Evolutionary conservation across 37 sponge, comb jelly and placozoan genomes (phyloP).

Genomic region (Theonella swinhoei): DNA sequence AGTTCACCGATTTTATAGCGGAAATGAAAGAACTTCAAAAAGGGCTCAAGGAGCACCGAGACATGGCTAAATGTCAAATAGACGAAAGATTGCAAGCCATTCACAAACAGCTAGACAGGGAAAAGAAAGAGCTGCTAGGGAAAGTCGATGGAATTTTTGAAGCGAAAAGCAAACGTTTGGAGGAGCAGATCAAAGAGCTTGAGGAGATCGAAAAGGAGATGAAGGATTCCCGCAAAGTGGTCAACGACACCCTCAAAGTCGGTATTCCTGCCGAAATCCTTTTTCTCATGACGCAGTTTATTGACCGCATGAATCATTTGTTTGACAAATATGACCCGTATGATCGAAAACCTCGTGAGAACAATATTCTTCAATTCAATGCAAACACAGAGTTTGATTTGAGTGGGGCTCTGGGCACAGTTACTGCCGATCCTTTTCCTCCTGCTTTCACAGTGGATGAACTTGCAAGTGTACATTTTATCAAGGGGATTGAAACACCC

Average conservation of each 20-base stretch:
- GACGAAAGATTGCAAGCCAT: neutral
- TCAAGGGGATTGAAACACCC: neutral
- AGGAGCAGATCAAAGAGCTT: slow-evolving; percentile 9
- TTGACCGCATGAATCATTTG: neutral
- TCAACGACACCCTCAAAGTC: neutral
- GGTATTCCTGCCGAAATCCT: slow-evolving; percentile 43
- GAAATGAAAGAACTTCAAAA: neutral
- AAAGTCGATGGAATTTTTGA: slow-evolving; percentile 2
- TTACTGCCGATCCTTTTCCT: slow-evolving; percentile 2
- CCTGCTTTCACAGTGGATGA: neutral
- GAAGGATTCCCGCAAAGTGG: neutral
- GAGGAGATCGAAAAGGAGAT: neutral
- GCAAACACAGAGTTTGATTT: neutral
- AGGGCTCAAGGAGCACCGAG: neutral
- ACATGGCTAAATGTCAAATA: neutral
- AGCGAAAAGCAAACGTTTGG: neutral
- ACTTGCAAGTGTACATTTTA: slow-evolving; percentile 1
- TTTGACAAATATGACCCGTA: slow-evolving; percentile 5
- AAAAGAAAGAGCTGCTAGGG: slow-evolving; percentile 4
- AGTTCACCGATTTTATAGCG: neutral
- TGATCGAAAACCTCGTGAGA: slow-evolving; percentile 13
- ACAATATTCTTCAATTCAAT: slow-evolving; percentile 21
- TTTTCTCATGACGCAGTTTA: slow-evolving; percentile 3
- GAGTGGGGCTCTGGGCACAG: slow-evolving; percentile 5
- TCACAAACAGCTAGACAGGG: neutral